These are phyloP conservation scores for Stictocephala bisonia DNA, from an alignment of 2,888 invertebrate genomes.

Conservation along the genomic window DNA sequence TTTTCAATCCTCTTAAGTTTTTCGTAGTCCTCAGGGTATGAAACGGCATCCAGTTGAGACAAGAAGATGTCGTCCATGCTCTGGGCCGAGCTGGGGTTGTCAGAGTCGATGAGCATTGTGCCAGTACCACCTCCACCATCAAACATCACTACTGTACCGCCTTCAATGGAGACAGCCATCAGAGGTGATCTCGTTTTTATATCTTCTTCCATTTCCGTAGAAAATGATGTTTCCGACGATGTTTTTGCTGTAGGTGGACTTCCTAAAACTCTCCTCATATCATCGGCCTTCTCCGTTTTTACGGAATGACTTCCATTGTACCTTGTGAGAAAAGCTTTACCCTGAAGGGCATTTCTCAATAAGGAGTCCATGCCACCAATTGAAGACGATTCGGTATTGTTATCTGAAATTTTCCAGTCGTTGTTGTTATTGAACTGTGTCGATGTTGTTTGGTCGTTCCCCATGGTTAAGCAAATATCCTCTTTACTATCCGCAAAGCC, in stretches of 20 bases:
- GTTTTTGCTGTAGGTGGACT: slow-evolving; percentile 29
- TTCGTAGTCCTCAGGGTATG: slow-evolving; percentile 84
- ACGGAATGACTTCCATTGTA: slow-evolving; percentile 54
- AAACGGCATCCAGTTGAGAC: slow-evolving; percentile 73
- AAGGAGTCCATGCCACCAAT: slow-evolving; percentile 79
- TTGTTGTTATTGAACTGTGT: slow-evolving; percentile 73
- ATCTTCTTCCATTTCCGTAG: slow-evolving; percentile 43
- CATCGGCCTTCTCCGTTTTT: slow-evolving; percentile 52
- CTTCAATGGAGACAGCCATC: slow-evolving; percentile 48
- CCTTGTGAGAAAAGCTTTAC: slow-evolving; percentile 68
- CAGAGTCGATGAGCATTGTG: slow-evolving; percentile 66
- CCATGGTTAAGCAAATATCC: slow-evolving; percentile 65
- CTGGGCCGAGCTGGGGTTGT: slow-evolving; percentile 70
- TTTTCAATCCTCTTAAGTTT: slow-evolving; percentile 86
- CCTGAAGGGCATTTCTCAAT: slow-evolving; percentile 84
- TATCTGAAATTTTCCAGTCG: slow-evolving; percentile 60
- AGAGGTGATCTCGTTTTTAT: slow-evolving; percentile 46
- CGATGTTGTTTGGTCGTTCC: slow-evolving; percentile 64
- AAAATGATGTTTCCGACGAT: slow-evolving; percentile 25
- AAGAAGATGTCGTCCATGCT: slow-evolving; percentile 78
- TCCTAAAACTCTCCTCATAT: slow-evolving; percentile 55
- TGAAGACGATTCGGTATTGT: slow-evolving; percentile 61
- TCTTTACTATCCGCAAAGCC: slow-evolving; percentile 77
- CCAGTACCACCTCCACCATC: slow-evolving; percentile 51
- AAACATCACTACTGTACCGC: slow-evolving; percentile 47